phyloP scores from a whole-genome alignment of 1,140 invertebrate genomes.

The Brachionus calyciflorus region DNA sequence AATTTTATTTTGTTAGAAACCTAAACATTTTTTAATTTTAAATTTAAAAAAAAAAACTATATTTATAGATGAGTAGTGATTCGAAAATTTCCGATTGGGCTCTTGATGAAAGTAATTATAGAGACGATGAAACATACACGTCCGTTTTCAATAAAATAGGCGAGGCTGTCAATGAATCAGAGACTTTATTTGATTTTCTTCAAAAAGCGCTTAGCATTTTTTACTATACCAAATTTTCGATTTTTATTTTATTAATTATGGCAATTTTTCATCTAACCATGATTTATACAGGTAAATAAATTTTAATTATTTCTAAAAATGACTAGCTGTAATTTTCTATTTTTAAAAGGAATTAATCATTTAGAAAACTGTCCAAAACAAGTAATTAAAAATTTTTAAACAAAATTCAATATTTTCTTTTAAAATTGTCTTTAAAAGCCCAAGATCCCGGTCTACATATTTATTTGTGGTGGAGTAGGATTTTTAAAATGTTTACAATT shows the following conservation, averaged over 20 bases:
- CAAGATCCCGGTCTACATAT: conserved; percentile 54
- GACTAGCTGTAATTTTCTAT: too few relatives aligned
- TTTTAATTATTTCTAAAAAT: too few relatives aligned
- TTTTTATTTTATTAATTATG: background rate
- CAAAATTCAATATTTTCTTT: background rate
- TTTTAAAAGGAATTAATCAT: conserved; percentile 12
- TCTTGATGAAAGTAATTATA: conserved; percentile 35
- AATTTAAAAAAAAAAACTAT: too few relatives aligned
- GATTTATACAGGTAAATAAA: conserved; percentile 14
- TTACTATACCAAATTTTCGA: conserved; percentile 65
- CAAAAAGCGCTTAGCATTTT: conserved; percentile 71
- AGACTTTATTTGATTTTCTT: conserved; percentile 72
- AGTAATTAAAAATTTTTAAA: background rate
- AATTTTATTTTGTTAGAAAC: background rate
- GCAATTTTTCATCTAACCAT: conserved; percentile 9
- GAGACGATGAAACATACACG: conserved; percentile 68
- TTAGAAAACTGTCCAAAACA: conserved; percentile 25
- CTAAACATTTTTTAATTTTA: too few relatives aligned
- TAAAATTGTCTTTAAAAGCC: conserved; percentile 47
- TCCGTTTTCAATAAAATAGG: conserved; percentile 76
- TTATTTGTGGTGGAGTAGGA: conserved; percentile 56
- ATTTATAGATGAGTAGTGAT: background rate
- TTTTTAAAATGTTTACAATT: conserved; percentile 57
- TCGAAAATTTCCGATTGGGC: background rate
- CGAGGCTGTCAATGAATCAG: conserved; percentile 75